A percentile compares a stretch with the other conserved stretches of the same genome.
Conservation (phyloP, 2,888 invertebrate genomes). For the Melieria picta region DNA sequence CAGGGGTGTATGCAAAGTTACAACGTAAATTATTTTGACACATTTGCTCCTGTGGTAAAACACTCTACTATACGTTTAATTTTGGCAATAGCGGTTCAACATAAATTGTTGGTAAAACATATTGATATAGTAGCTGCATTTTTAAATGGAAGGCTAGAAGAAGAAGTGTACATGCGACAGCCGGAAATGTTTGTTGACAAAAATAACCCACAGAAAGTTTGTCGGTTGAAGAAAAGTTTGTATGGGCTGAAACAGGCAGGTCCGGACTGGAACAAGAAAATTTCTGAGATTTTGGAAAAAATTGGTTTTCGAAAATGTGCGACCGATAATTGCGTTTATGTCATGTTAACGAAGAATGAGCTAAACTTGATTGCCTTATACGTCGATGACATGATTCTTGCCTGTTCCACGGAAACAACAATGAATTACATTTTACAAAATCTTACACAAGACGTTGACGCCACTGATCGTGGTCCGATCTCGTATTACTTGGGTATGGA, state of each 20-base stretch:
- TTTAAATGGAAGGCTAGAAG: conserved; percentile 5
- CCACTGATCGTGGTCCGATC: neutral
- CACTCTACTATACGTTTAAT: conserved; percentile 16
- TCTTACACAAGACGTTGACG: neutral
- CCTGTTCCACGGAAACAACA: neutral
- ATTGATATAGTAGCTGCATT: conserved; percentile 19
- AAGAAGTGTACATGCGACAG: conserved; percentile 24
- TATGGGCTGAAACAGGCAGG: conserved; percentile 32
- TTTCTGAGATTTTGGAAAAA: conserved; percentile 9
- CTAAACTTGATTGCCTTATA: conserved; percentile 9
- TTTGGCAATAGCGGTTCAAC: conserved; percentile 11
- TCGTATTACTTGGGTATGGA: conserved; percentile 1
- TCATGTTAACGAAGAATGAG: neutral
- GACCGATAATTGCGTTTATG: conserved; percentile 37
- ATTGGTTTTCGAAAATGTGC: conserved; percentile 20
- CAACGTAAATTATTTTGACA: neutral
- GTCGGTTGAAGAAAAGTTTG: conserved; percentile 21
- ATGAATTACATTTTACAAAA: neutral
- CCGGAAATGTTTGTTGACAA: conserved; percentile 36
- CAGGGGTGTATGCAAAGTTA: conserved; percentile 4
- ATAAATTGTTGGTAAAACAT: conserved; percentile 23
- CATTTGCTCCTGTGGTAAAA: neutral
- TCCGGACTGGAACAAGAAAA: conserved; percentile 9
- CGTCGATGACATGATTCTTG: conserved; percentile 6
- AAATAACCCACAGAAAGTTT: conserved; percentile 22